phyloP scores from a whole-genome alignment of 1,140 invertebrate species.

The Oncopodura yosiiana region DNA sequence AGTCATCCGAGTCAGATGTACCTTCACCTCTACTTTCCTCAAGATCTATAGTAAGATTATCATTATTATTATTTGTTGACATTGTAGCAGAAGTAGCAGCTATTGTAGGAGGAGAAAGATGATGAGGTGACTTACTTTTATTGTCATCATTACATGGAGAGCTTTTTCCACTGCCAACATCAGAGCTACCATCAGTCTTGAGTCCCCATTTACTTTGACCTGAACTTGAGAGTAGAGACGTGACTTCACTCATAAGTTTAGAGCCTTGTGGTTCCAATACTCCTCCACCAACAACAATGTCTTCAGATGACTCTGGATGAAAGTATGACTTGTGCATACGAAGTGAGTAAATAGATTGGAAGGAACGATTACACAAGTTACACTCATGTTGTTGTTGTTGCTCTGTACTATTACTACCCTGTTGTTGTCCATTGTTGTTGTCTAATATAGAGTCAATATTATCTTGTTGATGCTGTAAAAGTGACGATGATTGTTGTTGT shows the following conservation, averaged over 20 bases:
- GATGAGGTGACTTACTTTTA: slow-evolving; percentile 10
- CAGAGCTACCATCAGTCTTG: background rate
- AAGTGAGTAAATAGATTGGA: slow-evolving; percentile 47
- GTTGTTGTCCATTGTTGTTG: background rate
- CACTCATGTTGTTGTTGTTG: slow-evolving; percentile 39
- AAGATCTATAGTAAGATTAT: background rate
- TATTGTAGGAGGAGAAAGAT: slow-evolving; percentile 30
- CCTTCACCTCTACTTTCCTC: slow-evolving; percentile 34
- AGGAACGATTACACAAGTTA: slow-evolving; percentile 47
- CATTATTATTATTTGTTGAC: too few species aligned
- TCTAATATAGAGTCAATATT: background rate
- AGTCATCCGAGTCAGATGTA: slow-evolving; percentile 49
- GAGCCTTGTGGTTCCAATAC: slow-evolving; percentile 15
- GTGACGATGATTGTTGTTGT: background rate
- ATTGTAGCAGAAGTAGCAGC: background rate
- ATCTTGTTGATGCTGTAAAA: background rate
- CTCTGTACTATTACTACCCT: background rate
- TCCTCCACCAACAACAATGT: slow-evolving; percentile 42
- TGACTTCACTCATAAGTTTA: slow-evolving; percentile 12
- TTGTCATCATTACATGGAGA: slow-evolving; percentile 4
- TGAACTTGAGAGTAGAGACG: background rate
- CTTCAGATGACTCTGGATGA: slow-evolving; percentile 35
- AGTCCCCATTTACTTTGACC: background rate
- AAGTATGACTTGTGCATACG: slow-evolving; percentile 47
- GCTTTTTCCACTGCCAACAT: background rate